Conservation (phyloP, 2,888 invertebrate genomes). For the Philereme vetulata region DNA sequence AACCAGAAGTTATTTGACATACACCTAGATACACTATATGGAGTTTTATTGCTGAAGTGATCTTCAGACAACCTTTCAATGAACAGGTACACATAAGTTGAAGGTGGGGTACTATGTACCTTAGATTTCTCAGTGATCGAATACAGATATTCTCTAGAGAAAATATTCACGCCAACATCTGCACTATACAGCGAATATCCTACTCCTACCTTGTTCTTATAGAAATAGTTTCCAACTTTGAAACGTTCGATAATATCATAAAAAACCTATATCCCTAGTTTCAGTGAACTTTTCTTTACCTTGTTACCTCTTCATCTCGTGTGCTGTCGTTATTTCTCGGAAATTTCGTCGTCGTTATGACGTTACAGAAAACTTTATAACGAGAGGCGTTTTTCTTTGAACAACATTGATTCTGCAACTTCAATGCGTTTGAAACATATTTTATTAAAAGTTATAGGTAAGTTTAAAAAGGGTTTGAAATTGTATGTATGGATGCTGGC, state of each 20-base stretch:
- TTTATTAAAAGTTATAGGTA: too few species aligned
- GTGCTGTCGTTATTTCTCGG: conserved; percentile 26
- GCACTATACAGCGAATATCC: background rate
- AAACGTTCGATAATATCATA: conserved; percentile 3
- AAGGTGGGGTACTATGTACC: too few species aligned
- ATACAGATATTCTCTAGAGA: too few species aligned
- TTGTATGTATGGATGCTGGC: too few species aligned
- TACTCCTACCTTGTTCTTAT: background rate
- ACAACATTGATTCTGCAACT: conserved; percentile 6
- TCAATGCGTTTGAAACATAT: background rate
- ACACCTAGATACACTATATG: too few species aligned
- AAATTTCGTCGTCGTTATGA: conserved; percentile 36
- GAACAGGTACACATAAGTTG: too few species aligned
- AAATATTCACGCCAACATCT: background rate
- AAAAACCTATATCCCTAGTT: conserved; percentile 10
- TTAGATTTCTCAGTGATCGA: too few species aligned
- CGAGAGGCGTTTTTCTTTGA: conserved; percentile 39
- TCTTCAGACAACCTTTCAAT: too few species aligned
- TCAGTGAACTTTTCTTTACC: conserved; percentile 22
- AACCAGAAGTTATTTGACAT: background rate
- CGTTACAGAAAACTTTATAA: conserved; percentile 51
- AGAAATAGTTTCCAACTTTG: background rate
- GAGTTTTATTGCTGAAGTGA: too few species aligned
- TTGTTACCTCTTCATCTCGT: conserved; percentile 27
- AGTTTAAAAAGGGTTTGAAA: too few species aligned